Conservation (phyloP, 2,888 invertebrate genomes). For the Drosophila mimetica region DNA sequence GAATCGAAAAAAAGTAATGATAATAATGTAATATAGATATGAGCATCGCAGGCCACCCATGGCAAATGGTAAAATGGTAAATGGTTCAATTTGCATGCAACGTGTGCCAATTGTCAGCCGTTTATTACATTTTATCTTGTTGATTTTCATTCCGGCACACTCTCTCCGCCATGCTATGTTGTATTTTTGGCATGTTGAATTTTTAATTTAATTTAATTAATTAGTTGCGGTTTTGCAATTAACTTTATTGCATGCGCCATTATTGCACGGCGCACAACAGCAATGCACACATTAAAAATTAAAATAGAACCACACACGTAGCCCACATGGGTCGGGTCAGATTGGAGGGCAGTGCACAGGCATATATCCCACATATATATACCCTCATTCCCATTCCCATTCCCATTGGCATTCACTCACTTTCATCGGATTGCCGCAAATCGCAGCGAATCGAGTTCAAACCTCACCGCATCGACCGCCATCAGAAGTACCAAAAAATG, state of each 20-base stretch:
- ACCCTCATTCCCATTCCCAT: slow-evolving; percentile 4
- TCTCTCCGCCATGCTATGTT: slow-evolving; percentile 24
- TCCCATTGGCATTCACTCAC: slow-evolving; percentile 38
- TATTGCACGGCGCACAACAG: slow-evolving; percentile 62
- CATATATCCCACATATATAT: neutral
- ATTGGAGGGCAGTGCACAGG: slow-evolving; percentile 54
- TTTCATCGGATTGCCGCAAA: slow-evolving; percentile 51
- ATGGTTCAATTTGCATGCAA: slow-evolving; percentile 72
- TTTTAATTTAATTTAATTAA: slow-evolving; percentile 83
- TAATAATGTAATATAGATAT: slow-evolving; percentile 40
- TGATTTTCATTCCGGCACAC: slow-evolving; percentile 69
- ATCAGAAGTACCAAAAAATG: slow-evolving; percentile 43
- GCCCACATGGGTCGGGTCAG: slow-evolving; percentile 49
- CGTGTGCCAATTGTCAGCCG: slow-evolving; percentile 77
- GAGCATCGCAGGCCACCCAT: slow-evolving; percentile 3
- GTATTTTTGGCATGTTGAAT: slow-evolving; percentile 78
- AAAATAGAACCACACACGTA: slow-evolving; percentile 65
- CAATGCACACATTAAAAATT: slow-evolving; percentile 72
- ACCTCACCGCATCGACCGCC: slow-evolving; percentile 55
- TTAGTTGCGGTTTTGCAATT: slow-evolving; percentile 84
- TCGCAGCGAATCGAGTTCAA: slow-evolving; percentile 60
- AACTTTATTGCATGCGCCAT: slow-evolving; percentile 83
- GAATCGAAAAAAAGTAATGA: slow-evolving; percentile 34
- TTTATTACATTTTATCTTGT: slow-evolving; percentile 78
- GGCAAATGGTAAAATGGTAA: slow-evolving; percentile 33